These are phyloP conservation scores for Agriopis aurantiaria DNA, from an alignment of 2,888 invertebrate species.

Conservation along the genomic window DNA sequence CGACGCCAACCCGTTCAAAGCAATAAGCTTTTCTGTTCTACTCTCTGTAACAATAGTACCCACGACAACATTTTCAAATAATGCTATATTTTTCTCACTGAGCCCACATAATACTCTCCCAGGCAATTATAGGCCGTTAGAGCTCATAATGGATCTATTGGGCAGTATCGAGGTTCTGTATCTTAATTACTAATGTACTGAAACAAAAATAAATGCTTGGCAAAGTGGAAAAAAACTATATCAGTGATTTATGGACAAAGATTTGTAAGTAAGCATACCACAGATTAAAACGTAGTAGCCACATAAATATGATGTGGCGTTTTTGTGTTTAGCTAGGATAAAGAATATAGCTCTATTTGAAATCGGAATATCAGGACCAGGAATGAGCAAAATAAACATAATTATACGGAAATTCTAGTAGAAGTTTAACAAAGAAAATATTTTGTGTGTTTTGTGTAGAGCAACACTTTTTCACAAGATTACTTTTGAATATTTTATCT, in stretches of 20 bases:
- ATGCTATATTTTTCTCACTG: slow-evolving; percentile 61
- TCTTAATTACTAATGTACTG: slow-evolving; percentile 75
- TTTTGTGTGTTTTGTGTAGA: no score
- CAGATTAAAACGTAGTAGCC: not conserved
- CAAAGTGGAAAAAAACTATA: not conserved
- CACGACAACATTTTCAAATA: slow-evolving; percentile 57
- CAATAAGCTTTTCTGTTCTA: slow-evolving; percentile 39
- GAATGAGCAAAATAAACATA: no score
- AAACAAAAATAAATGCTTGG: slow-evolving; percentile 53
- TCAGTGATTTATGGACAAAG: slow-evolving; percentile 5
- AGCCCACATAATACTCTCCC: slow-evolving; percentile 64
- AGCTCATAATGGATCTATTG: slow-evolving; percentile 67
- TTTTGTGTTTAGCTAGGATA: not conserved
- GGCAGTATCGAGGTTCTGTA: slow-evolving; percentile 63
- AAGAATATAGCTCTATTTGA: no score
- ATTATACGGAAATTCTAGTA: no score
- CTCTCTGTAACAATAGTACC: slow-evolving; percentile 44
- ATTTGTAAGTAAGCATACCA: not conserved
- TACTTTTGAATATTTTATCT: no score
- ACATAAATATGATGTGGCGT: not conserved
- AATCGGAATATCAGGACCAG: no score
- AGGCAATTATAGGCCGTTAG: slow-evolving; percentile 71
- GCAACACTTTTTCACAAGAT: no score
- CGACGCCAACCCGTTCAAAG: slow-evolving; percentile 36
- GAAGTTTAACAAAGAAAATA: no score